A percentile compares a stretch with the other conserved stretches of the same genome.
Evolutionary conservation across 2,888 invertebrate genomes (phyloP).

Genomic region (Caenorhabditis drosophilae): DNA sequence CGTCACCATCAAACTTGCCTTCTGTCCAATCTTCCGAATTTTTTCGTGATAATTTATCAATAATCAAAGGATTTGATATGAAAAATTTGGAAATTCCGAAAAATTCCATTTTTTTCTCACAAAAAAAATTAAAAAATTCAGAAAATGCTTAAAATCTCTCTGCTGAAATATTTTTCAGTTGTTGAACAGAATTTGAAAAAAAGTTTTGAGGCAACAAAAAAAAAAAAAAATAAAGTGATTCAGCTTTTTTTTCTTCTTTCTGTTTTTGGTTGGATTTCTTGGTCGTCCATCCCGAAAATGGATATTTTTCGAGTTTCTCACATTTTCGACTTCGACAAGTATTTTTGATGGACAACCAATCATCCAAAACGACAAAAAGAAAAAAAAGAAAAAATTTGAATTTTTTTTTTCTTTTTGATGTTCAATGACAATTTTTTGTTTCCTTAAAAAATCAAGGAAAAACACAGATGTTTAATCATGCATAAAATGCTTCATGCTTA

Average conservation of each 20-base stretch:
- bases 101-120: constrained; percentile 20
- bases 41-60: neutral
- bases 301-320: no score
- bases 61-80: constrained; percentile 3
- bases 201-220: neutral
- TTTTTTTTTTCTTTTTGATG: constrained; percentile 1
- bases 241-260: no score
- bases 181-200: no score
- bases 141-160: no score
- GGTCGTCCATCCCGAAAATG: neutral
- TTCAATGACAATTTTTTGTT: neutral
- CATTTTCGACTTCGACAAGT: no score
- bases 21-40: neutral
- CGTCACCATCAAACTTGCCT: neutral
- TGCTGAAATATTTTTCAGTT: no score
- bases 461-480: no score
- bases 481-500: no score
- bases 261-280: neutral
- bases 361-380: neutral
- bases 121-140: neutral
- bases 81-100: constrained; percentile 38
- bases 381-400: neutral
- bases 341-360: constrained; percentile 40
- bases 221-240: no score
- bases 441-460: no score